Base-by-base conservation (phyloP, 2,113 vertebrate species). In the Proteles cristata region DNA sequence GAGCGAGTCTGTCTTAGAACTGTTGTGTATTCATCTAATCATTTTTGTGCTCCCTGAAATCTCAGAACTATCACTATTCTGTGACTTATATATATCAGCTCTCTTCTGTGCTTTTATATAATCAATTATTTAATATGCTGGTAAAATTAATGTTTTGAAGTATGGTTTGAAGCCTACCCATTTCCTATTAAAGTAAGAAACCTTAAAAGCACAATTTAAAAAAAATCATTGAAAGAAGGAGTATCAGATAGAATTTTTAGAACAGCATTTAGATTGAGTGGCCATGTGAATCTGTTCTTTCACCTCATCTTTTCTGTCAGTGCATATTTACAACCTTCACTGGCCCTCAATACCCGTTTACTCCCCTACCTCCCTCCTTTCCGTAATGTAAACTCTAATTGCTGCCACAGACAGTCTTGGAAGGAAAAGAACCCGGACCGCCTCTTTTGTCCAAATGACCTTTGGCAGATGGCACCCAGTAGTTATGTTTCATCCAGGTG, bases 51-150 rank as follows among this genome's bases (percentile, higher is more conserved):
- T 73, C 19, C 26, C 33, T 88, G 39, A 90, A 87, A 87, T 90
- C 79, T 45, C 53, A 83, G 33, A 35, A 89, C 66, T 71, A 69
- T 88, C 31, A 94, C 71, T 86, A 87, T 7, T 80, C 7, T 88
- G 1, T 85, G 69, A 25, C 45, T 76, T 89, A 74, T 39, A 39
- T 39, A 39, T 39, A 39, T 39, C 39, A 39, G 39, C 39, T 39
- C 39, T 39, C 39, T 39, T 39, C 28, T 19, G 33, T 74, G 43
- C 2, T 87, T 76, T 45, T 89, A 55, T 39, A 4, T 69, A 96
- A 79, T 31, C 35, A 66, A 77, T 69, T 83, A 65, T 80, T 94
- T 93, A 92, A 97, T 50, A 35, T 95, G 9, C 58, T 17, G 39
- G 15, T 33, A 92, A 89, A 90, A 87, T 16, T 2, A 65, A 33